Evolutionary conservation across 2,888 invertebrate species (phyloP), one percentile per base, ranked within the genome.

Genomic region (Rhopalosiphum nymphaeae): DNA sequence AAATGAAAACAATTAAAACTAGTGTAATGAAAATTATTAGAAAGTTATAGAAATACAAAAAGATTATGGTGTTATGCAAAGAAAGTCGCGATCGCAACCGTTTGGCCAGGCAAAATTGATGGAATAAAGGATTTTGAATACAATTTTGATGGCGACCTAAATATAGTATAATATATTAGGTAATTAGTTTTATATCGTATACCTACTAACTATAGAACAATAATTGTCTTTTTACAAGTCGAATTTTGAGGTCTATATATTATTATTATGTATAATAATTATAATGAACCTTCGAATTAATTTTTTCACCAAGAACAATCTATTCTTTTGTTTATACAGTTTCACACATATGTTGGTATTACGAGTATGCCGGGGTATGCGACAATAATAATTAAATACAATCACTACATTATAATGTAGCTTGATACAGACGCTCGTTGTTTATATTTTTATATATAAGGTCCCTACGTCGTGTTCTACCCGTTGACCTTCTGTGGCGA

Each of bases 211-310:
- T 16, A 88, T 16, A 88, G 4, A 49, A 53, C 11, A 56, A 67
- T 67, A 87, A 89, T 92, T 87, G 61, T 87, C 49, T 49, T 92
- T 53, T 53, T 36, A 49, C 42, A 16, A 49, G 61, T 86, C 56
- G 0, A 46, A 92, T 49, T 61, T 92, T 88, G 11, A 88, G 61
- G 87, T 88, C 67, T 36, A 67, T 87, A 61, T 36, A 92, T 61
- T 92, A 67, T 53, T 57, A 86, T 84, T 61, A 36, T 49, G 49
- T 61, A 36, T 92, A 87, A 49, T 91, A 85, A 92, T 92, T 86
- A 86, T 49, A 92, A 67, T 36, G 29, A 92, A 92, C 92, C 92
- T 92, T 92, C 87, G 67, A 91, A 91, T 91, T 91, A 91, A 91
- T 86, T 86, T 53, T 90, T 87, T 86, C 57, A 29, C 87, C 16